These are phyloP conservation scores for Abscondita cerata DNA, from an alignment of 2,888 invertebrate genomes.

Conservation along the genomic window DNA sequence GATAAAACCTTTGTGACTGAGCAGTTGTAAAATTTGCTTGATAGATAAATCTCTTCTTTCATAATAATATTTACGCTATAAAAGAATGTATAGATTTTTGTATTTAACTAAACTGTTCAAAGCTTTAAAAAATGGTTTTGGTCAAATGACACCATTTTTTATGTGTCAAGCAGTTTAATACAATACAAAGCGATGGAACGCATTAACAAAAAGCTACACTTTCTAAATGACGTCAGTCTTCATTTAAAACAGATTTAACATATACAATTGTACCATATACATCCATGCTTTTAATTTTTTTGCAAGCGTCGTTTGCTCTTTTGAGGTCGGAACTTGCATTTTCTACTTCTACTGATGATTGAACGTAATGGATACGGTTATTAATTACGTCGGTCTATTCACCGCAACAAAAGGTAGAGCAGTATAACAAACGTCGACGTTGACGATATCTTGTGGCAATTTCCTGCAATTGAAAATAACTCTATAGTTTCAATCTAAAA, in stretches of 20 bases:
- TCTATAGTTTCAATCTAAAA: background rate
- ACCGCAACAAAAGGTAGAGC: constrained; percentile 40
- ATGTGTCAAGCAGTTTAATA: background rate
- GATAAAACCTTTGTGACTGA: background rate
- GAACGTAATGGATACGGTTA: constrained; percentile 33
- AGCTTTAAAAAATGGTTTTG: background rate
- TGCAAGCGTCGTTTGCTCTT: constrained; percentile 49
- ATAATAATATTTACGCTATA: background rate
- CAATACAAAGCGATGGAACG: constrained; percentile 9
- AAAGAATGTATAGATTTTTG: background rate
- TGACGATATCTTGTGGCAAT: constrained; percentile 21
- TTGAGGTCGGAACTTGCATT: constrained; percentile 37
- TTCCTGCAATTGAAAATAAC: constrained; percentile 33
- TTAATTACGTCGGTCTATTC: constrained; percentile 28
- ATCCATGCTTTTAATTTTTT: constrained; percentile 46
- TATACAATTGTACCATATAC: constrained; percentile 55
- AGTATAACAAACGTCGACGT: constrained; percentile 33
- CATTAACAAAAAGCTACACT: constrained; percentile 21
- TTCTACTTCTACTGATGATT: constrained; percentile 37
- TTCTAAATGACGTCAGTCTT: constrained; percentile 56
- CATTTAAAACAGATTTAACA: constrained; percentile 54
- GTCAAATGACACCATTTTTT: background rate
- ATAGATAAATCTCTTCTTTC: background rate
- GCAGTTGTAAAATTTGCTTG: background rate
- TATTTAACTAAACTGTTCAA: background rate